Evolutionary conservation across 2,113 vertebrate species (phyloP).

Genomic region (Poeciliopsis retropinna): DNA sequence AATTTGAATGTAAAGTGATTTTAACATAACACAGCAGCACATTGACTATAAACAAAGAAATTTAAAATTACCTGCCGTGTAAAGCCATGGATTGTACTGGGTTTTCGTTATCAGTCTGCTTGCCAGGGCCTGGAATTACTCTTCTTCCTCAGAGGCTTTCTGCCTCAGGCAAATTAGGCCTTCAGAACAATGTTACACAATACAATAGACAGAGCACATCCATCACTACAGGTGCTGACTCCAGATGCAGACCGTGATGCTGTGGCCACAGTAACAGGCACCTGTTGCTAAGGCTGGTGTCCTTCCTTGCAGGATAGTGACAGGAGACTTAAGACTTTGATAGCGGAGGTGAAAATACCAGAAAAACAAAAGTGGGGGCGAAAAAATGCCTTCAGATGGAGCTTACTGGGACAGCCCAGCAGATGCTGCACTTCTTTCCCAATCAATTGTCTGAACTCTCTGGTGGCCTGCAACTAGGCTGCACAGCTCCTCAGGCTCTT

Average conservation of each 20-base stretch:
- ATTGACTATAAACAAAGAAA: constrained; percentile 9
- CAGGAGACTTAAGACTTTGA: constrained; percentile 10
- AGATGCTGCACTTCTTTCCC: constrained; percentile 29
- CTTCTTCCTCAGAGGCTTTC: constrained; percentile 32
- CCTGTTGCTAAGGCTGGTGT: constrained; percentile 40
- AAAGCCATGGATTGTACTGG: constrained; percentile 25
- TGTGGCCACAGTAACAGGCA: constrained; percentile 20
- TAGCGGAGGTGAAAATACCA: constrained; percentile 21
- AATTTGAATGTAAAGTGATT: neutral
- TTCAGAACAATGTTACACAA: constrained; percentile 45
- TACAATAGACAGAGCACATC: constrained; percentile 48
- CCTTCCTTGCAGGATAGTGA: constrained; percentile 12
- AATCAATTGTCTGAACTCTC: constrained; percentile 48
- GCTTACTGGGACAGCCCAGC: constrained; percentile 30
- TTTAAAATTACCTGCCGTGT: constrained; percentile 20
- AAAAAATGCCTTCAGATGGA: constrained; percentile 10
- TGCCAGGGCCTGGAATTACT: constrained; percentile 48
- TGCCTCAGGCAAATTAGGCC: constrained; percentile 54
- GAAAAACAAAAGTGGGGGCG: neutral
- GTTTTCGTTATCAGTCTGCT: constrained; percentile 44
- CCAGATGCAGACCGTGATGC: constrained; percentile 23
- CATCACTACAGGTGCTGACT: constrained; percentile 26
- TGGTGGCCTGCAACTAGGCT: constrained; percentile 45
- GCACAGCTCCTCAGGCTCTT: constrained; percentile 36
- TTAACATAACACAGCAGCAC: neutral